Evolutionary conservation across 2,797 vertebrate genomes (phyloP).

Genomic region (Sciurus carolinensis): DNA sequence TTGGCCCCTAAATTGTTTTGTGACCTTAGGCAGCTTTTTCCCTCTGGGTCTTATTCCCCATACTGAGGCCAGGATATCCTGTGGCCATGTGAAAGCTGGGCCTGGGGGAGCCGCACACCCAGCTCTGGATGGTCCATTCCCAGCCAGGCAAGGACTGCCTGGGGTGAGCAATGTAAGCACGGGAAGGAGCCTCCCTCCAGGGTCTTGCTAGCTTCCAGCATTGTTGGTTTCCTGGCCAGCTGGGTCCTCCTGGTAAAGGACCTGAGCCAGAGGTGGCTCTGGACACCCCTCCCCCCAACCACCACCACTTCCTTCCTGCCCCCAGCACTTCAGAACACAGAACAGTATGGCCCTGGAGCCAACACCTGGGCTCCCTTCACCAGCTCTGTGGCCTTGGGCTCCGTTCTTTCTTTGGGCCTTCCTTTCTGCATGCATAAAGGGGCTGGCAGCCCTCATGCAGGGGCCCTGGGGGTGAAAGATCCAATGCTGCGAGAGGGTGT

Average conservation of each 20-base stretch:
- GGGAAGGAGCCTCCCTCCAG: neutral
- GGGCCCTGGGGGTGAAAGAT: neutral
- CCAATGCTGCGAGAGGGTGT: too few relatives aligned
- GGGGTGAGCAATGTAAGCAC: rapidly evolving
- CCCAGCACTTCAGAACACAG: neutral
- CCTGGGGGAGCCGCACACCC: neutral
- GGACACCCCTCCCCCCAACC: neutral
- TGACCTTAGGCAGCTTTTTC: neutral
- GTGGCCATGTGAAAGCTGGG: neutral
- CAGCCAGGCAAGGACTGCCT: neutral
- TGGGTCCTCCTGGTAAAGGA: neutral
- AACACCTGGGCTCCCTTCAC: neutral
- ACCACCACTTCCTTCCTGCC: neutral
- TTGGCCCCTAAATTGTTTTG: neutral
- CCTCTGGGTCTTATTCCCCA: neutral
- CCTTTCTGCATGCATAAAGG: neutral
- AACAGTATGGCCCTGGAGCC: neutral
- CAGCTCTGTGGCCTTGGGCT: neutral
- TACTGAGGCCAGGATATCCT: neutral
- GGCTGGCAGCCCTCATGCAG: too few relatives aligned
- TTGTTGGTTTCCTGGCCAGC: conserved; percentile 45
- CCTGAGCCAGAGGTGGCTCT: neutral
- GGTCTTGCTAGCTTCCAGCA: neutral
- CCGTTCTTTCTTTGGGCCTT: neutral
- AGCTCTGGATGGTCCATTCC: neutral